Conservation (phyloP, 2,113 vertebrate species). For the Zosterops lateralis region DNA sequence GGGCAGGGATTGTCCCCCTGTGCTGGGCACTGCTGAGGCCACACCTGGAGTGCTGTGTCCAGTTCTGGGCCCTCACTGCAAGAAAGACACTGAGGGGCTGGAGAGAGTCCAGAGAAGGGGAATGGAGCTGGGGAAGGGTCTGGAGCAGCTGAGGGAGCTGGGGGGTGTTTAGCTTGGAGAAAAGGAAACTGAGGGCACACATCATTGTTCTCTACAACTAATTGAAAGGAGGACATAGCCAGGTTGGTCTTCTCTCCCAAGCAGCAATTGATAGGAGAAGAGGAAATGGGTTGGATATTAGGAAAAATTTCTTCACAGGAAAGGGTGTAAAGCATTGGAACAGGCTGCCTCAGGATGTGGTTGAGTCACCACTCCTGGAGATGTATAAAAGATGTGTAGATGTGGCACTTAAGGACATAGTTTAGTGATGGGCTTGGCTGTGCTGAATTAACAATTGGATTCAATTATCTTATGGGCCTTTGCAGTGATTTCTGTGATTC, state of each 20-base stretch:
- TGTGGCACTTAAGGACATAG: not conserved
- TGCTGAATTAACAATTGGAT: not conserved
- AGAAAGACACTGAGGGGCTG: not conserved
- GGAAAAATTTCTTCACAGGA: not conserved
- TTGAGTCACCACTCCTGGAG: not conserved
- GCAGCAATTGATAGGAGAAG: not conserved
- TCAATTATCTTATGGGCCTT: not conserved
- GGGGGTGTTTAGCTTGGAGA: rapidly evolving
- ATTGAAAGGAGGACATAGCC: not conserved
- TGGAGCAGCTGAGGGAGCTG: not conserved
- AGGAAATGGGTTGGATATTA: not conserved
- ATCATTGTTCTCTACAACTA: rapidly evolving
- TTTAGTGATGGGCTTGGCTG: not conserved
- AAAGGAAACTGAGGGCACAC: not conserved
- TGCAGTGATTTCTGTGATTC: not conserved
- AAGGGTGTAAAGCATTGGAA: not conserved
- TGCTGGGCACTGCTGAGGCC: not conserved
- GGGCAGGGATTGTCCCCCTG: not conserved
- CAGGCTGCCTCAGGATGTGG: not conserved
- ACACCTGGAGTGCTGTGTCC: rapidly evolving
- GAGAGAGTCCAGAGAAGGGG: not conserved
- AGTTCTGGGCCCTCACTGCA: not conserved
- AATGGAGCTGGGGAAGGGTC: rapidly evolving
- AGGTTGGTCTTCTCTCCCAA: not conserved
- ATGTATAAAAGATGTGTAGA: not conserved